phyloP scores from a whole-genome alignment of 92 coral and sea anemone genomes.

The Isaurus tuberculatus region DNA sequence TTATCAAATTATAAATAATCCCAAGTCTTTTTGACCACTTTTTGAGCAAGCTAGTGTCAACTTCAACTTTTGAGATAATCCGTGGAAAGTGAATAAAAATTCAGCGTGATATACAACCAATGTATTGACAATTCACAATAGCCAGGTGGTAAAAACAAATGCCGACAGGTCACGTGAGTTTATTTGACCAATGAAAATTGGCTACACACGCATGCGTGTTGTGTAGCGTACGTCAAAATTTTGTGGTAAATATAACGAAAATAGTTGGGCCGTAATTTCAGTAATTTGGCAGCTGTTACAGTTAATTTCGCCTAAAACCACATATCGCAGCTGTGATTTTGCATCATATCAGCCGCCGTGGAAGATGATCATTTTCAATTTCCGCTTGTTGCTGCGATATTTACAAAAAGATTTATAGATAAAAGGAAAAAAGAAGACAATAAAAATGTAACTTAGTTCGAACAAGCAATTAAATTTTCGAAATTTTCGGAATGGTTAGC shows the following conservation, averaged over 20 bases:
- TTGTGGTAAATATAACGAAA: neutral
- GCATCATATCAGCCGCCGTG: neutral
- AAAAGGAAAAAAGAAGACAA: too few species aligned
- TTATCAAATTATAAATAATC: slow-evolving; percentile 78
- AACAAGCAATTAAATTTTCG: too few species aligned
- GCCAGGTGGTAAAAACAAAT: slow-evolving; percentile 99
- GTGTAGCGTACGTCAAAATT: slow-evolving; percentile 48
- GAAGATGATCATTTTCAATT: neutral
- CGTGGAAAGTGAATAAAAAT: slow-evolving; percentile 89
- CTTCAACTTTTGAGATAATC: slow-evolving; percentile 91
- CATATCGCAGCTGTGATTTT: neutral
- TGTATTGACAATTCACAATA: slow-evolving; percentile 80
- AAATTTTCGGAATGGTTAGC: too few species aligned
- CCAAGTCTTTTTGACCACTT: slow-evolving; percentile 69
- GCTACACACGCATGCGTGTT: slow-evolving; percentile 72
- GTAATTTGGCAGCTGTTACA: neutral
- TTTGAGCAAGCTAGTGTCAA: slow-evolving; percentile 74
- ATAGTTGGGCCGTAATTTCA: neutral
- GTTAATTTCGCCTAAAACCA: neutral
- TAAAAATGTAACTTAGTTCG: too few species aligned
- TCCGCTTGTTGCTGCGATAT: neutral
- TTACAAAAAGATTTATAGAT: too few species aligned
- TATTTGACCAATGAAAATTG: slow-evolving; percentile 71
- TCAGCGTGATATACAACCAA: slow-evolving; percentile 85
- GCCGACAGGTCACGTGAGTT: slow-evolving; percentile 86